Percentiles rank a stretch among this genome's conserved stretches.
Evolutionary conservation across 2,888 invertebrate genomes (phyloP).

Genomic region (Hyposoter didymator): DNA sequence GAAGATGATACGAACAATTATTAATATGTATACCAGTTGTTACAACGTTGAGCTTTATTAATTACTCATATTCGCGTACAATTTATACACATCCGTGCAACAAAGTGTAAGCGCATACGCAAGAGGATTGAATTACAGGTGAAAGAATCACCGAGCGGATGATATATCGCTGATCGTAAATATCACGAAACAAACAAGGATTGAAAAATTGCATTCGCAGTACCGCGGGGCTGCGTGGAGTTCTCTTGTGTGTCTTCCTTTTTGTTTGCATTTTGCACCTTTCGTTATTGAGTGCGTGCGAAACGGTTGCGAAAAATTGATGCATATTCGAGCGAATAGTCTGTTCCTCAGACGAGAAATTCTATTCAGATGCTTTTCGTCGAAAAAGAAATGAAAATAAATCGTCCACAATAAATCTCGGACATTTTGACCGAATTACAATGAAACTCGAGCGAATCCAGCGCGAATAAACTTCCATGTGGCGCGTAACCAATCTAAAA

Average conservation of each 20-base stretch:
- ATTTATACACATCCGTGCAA: constrained; percentile 15
- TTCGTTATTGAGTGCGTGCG: constrained; percentile 34
- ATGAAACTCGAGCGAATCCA: not conserved
- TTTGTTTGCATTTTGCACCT: constrained; percentile 25
- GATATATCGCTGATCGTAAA: constrained; percentile 64
- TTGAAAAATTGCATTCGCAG: constrained; percentile 62
- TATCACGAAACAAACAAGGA: constrained; percentile 62
- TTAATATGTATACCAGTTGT: constrained; percentile 34
- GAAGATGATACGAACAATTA: constrained; percentile 43
- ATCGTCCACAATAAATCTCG: constrained; percentile 20
- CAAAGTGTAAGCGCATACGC: constrained; percentile 17
- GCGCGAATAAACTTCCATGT: not conserved
- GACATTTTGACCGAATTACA: not conserved
- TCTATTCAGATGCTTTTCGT: constrained; percentile 11
- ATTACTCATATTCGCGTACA: constrained; percentile 41
- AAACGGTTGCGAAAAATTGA: constrained; percentile 49
- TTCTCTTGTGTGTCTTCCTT: constrained; percentile 42
- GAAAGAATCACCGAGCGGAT: constrained; percentile 56
- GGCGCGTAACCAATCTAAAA: not conserved
- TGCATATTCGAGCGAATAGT: constrained; percentile 29
- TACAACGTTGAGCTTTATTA: constrained; percentile 61
- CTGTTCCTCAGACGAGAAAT: not conserved
- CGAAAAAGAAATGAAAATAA: constrained; percentile 2
- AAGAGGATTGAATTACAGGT: constrained; percentile 62
- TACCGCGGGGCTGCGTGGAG: constrained; percentile 5